phyloP scores from a whole-genome alignment of 2,888 invertebrate species.

The Mythimna impura region DNA sequence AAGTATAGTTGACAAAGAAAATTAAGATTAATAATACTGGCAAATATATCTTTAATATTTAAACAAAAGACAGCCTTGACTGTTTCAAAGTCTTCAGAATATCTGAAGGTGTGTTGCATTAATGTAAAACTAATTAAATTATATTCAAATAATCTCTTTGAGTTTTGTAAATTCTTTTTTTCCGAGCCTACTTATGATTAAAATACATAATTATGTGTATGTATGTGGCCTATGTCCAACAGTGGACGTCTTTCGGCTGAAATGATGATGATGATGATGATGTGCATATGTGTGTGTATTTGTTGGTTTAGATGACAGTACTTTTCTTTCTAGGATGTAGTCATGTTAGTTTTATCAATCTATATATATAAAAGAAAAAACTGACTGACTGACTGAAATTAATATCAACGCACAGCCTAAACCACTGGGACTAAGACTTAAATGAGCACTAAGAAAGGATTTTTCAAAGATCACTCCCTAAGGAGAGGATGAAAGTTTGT shows the following conservation, averaged over 20 bases:
- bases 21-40: not conserved
- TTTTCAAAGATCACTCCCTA: too few relatives aligned
- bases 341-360: not conserved
- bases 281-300: too few relatives aligned
- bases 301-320: not conserved
- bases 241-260: too few relatives aligned
- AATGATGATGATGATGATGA: too few relatives aligned
- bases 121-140: conserved; percentile 41
- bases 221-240: not conserved
- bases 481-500: too few relatives aligned
- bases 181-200: conserved; percentile 13
- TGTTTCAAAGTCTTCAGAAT: conserved; percentile 24
- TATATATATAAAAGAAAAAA: too few relatives aligned
- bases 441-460: too few relatives aligned
- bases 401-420: too few relatives aligned
- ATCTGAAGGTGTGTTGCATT: conserved; percentile 29
- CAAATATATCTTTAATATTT: conserved; percentile 20
- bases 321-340: not conserved
- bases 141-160: conserved; percentile 49
- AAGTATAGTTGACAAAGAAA: conserved; percentile 22
- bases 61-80: conserved; percentile 17
- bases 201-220: conserved; percentile 11
- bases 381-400: too few relatives aligned
- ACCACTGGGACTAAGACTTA: too few relatives aligned
- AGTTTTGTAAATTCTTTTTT: conserved; percentile 16